Base-by-base conservation (phyloP, 2,113 vertebrate species). In the Eira barbara region DNA sequence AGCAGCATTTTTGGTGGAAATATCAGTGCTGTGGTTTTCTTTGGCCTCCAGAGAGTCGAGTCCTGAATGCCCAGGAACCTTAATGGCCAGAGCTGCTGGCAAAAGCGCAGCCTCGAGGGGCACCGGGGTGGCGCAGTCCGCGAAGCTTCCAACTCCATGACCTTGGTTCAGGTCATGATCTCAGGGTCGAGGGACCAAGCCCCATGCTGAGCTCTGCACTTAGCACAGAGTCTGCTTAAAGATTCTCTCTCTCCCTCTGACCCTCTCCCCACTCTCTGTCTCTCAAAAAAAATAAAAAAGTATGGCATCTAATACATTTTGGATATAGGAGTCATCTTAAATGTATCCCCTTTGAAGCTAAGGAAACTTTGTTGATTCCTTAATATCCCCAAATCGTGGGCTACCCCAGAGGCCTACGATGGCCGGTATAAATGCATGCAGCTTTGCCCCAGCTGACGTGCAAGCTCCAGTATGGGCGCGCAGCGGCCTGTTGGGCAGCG, bases 381-480 rank as follows among this genome's bases (percentile, higher is more conserved):
- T 29, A 45, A 8, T 27, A 29, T 29, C 73, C 14, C 73, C 39
- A 4, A 15, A 47, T 29, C 39, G 2, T 4, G 25, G 25, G 25
- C 73, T 29, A 45, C 73, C 39, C 73, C 42, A 15, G 29, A 45
- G 73, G 73, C 73, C 42, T 27, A 4, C 5, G 42, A 9, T 13
- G 1, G 39, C 25, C 36, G 13, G 12, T 42, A 42, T 17, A 29
- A 14, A 47, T 45, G 42, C 17, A 2, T 76, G 7, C 71, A 25
- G 36, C 25, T 76, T 45, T 29, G 7, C 73, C 25, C 7, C 7
- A 13, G 42, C 73, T 29, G 73, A 29, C 13, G 13, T 76, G 14
- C 7, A 15, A 1, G 42, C 73, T 45, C 73, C 25, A 14, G 42
- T 4, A 18, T 1, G 6, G 71, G 23, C 25, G 7, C 2, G 1